Conservation (phyloP, 2,888 invertebrate species). For the Andrena dorsata region DNA sequence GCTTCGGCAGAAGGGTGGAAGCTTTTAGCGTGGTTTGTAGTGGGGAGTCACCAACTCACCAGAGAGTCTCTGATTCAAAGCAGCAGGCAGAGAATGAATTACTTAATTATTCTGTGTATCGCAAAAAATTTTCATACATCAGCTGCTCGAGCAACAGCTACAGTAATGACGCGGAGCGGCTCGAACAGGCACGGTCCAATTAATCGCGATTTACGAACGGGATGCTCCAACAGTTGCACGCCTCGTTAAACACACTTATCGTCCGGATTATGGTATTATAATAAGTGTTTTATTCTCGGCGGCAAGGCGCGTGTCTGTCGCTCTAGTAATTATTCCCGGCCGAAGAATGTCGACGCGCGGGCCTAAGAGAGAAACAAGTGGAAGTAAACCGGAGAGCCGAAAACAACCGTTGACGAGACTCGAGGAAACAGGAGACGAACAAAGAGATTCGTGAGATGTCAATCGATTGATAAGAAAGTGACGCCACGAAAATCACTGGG, state of each 20-base stretch:
- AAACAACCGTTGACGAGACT: background rate
- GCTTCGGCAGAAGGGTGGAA: too few relatives aligned
- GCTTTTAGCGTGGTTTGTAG: too few relatives aligned
- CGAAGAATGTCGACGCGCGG: background rate
- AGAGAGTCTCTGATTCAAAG: too few relatives aligned
- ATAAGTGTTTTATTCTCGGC: conserved; percentile 59
- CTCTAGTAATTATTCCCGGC: conserved; percentile 1
- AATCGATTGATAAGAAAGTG: background rate
- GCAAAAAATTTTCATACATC: too few relatives aligned
- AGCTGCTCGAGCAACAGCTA: background rate
- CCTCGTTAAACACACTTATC: conserved; percentile 47
- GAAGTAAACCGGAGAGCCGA: background rate
- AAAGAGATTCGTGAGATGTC: background rate
- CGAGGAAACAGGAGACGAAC: background rate
- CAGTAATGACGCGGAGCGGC: background rate
- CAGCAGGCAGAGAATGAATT: too few relatives aligned
- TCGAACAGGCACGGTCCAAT: conserved; percentile 32
- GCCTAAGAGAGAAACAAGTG: background rate
- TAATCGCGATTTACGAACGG: conserved; percentile 44
- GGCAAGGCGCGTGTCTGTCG: conserved; percentile 24
- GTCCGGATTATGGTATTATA: conserved; percentile 55
- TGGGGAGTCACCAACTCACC: too few relatives aligned
- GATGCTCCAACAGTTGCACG: conserved; percentile 52
- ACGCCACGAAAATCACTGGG: background rate
- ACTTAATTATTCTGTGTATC: too few relatives aligned